phyloP scores from a whole-genome alignment of 2,888 invertebrate species.

The Alitta virens region DNA sequence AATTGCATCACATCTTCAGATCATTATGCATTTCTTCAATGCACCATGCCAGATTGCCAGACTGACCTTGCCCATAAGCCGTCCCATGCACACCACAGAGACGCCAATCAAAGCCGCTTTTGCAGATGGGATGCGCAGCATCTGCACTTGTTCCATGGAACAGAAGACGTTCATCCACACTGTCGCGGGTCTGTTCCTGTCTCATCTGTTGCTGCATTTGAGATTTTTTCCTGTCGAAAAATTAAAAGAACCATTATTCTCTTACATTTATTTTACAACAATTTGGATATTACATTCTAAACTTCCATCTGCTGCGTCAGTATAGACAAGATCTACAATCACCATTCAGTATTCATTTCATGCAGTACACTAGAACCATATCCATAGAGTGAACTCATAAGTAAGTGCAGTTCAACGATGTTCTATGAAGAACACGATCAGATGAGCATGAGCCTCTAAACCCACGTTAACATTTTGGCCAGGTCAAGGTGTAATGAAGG shows the following conservation, averaged over 20 bases:
- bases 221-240: constrained; percentile 24
- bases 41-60: too few relatives aligned
- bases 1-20: too few relatives aligned
- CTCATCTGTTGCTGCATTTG: constrained; percentile 20
- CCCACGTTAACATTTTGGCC: too few relatives aligned
- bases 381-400: too few relatives aligned
- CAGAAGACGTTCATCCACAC: constrained; percentile 23
- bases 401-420: too few relatives aligned
- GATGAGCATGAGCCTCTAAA: too few relatives aligned
- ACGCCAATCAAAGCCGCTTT: constrained; percentile 32
- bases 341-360: too few relatives aligned
- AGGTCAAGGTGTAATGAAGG: too few relatives aligned
- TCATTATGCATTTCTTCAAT: too few relatives aligned
- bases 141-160: constrained; percentile 28
- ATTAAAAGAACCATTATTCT: background rate
- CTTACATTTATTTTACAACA: background rate
- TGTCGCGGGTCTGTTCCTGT: background rate
- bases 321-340: too few relatives aligned
- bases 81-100: constrained; percentile 30
- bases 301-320: background rate
- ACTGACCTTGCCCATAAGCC: constrained; percentile 28
- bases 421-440: too few relatives aligned
- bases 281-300: background rate
- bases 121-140: constrained; percentile 27
- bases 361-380: too few relatives aligned